Percentiles rank a stretch among this genome's conserved stretches.
Conservation (phyloP, 92 coral and sea anemone genomes). For the Montipora capitata region DNA sequence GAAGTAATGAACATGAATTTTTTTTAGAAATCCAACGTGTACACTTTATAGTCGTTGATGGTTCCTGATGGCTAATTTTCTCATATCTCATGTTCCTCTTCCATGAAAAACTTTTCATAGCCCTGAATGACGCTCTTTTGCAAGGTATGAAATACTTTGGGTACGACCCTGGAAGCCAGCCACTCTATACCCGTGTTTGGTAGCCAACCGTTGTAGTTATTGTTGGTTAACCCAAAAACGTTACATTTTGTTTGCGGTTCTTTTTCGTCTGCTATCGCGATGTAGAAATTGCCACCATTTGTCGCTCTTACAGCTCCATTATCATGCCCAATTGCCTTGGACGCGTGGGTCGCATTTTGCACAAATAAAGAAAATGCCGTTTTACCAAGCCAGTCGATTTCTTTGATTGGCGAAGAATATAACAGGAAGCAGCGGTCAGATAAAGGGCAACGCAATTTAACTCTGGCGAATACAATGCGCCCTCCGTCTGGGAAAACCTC, state of each 20-base stretch:
- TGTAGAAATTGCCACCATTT: constrained; percentile 29
- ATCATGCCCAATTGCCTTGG: background rate
- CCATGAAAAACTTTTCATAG: background rate
- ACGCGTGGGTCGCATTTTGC: background rate
- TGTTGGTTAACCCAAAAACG: constrained; percentile 51
- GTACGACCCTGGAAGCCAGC: background rate
- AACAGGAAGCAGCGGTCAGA: background rate
- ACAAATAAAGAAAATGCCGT: background rate
- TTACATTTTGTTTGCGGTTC: constrained; percentile 43
- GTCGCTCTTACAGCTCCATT: background rate
- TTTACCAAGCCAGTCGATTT: constrained; percentile 1
- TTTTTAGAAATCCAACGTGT: no score
- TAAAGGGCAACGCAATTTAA: background rate
- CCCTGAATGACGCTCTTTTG: background rate
- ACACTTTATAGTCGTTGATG: no score
- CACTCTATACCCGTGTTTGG: constrained; percentile 10
- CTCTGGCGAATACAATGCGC: background rate
- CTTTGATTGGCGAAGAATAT: background rate
- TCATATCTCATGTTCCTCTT: background rate
- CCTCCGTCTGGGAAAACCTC: background rate
- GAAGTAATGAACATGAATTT: no score
- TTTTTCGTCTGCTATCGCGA: constrained; percentile 46
- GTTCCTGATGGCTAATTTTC: background rate
- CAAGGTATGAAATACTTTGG: background rate
- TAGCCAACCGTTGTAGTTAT: constrained; percentile 46